Conservation (phyloP, 2,888 invertebrate genomes). For the Ditula angustiorana region DNA sequence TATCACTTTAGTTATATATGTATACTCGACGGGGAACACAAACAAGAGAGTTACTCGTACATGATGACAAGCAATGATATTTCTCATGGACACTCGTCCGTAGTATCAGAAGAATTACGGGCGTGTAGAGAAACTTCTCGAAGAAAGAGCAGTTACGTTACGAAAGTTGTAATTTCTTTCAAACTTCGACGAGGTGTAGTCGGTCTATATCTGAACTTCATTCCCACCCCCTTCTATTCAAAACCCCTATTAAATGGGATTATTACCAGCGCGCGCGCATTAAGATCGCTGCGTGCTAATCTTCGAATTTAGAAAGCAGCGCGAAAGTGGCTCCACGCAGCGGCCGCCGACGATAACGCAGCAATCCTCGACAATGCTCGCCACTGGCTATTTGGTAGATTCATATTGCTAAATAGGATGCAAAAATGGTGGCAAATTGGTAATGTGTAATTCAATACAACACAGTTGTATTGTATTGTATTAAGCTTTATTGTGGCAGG, state of each 20-base stretch:
- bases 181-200: too few species aligned
- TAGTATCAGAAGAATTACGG: too few species aligned
- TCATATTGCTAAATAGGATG: constrained; percentile 11
- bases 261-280: constrained; percentile 41
- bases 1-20: too few species aligned
- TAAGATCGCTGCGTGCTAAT: constrained; percentile 62
- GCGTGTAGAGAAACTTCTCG: too few species aligned
- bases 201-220: constrained; percentile 7
- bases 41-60: too few species aligned
- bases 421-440: not conserved
- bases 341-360: constrained; percentile 31
- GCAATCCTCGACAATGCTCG: constrained; percentile 35
- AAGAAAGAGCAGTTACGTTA: too few species aligned
- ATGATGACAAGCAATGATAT: too few species aligned
- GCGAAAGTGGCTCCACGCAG: constrained; percentile 62
- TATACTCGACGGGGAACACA: too few species aligned
- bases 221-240: constrained; percentile 20
- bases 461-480: too few species aligned
- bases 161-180: not conserved
- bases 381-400: constrained; percentile 34
- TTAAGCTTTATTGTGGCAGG: too few species aligned
- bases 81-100: too few species aligned
- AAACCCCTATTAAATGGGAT: constrained; percentile 27
- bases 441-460: too few species aligned
- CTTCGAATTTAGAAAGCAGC: constrained; percentile 76